These are phyloP conservation scores for Pimephales promelas DNA, from an alignment of 2,113 vertebrate species.

Conservation along the genomic window DNA sequence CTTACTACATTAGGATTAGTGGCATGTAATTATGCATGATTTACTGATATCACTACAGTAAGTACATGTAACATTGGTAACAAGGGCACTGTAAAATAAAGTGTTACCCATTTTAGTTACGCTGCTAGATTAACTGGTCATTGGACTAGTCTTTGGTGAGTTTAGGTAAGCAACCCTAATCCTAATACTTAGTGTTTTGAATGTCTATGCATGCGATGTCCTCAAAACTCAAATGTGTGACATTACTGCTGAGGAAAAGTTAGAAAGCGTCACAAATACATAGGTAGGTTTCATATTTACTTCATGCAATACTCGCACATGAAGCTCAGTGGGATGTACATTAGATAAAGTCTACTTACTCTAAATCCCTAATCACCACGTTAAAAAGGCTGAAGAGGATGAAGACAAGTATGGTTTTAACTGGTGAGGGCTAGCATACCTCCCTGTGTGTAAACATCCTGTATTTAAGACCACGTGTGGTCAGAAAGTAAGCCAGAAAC, in stretches of 20 bases:
- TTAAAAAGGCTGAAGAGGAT: slow-evolving; percentile 36
- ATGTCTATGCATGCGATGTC: background rate
- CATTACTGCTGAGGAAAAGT: background rate
- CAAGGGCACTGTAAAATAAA: too few species aligned
- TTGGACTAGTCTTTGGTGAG: background rate
- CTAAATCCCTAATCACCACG: slow-evolving; percentile 32
- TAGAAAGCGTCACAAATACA: background rate
- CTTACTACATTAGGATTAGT: too few species aligned
- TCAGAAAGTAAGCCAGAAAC: slow-evolving; percentile 36
- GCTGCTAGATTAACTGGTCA: background rate
- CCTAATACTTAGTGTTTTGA: too few species aligned
- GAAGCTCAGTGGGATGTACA: slow-evolving; percentile 17
- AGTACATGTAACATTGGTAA: too few species aligned
- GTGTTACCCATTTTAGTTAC: too few species aligned
- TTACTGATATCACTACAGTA: too few species aligned
- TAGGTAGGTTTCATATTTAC: background rate
- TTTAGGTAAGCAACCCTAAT: too few species aligned
- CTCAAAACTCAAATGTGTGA: slow-evolving; percentile 1
- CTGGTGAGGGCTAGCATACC: slow-evolving; percentile 43
- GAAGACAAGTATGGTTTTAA: slow-evolving; percentile 43
- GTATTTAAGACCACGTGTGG: slow-evolving; percentile 47
- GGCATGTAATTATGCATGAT: too few species aligned
- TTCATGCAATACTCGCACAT: background rate
- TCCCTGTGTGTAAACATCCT: slow-evolving; percentile 45
- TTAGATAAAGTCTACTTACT: slow-evolving; percentile 18